Percentiles rank a stretch among this genome's conserved stretches.
phyloP scores from a whole-genome alignment of 2,113 vertebrate species.

The Talpa occidentalis region DNA sequence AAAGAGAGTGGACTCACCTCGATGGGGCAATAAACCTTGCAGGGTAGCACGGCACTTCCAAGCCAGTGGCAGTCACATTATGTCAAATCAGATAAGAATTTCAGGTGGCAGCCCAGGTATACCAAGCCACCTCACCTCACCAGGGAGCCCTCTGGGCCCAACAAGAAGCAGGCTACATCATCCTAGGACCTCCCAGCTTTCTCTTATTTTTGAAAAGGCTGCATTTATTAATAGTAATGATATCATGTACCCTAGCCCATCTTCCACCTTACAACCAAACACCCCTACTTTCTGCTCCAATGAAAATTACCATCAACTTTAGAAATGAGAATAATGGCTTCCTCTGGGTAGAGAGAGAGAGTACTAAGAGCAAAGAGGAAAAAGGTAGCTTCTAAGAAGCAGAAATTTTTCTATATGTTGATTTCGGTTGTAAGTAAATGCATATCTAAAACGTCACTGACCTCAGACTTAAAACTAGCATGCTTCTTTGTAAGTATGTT shows the following conservation, averaged over 20 bases:
- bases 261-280: background rate
- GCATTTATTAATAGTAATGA: background rate
- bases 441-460: background rate
- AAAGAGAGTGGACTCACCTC: background rate
- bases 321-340: background rate
- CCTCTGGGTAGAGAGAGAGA: background rate
- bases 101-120: background rate
- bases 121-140: background rate
- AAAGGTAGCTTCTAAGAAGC: background rate
- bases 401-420: background rate
- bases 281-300: background rate
- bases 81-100: background rate
- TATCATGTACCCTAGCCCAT: background rate
- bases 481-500: background rate
- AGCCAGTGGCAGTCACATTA: background rate
- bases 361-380: background rate
- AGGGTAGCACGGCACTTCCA: background rate
- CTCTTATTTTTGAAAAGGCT: background rate
- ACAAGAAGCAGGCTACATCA: background rate
- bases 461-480: background rate
- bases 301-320: background rate
- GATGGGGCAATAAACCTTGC: background rate
- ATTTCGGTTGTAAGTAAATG: background rate
- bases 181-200: background rate
- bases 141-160: background rate